Conservation (phyloP, 2,888 invertebrate species). For the Ectemnius lituratus region DNA sequence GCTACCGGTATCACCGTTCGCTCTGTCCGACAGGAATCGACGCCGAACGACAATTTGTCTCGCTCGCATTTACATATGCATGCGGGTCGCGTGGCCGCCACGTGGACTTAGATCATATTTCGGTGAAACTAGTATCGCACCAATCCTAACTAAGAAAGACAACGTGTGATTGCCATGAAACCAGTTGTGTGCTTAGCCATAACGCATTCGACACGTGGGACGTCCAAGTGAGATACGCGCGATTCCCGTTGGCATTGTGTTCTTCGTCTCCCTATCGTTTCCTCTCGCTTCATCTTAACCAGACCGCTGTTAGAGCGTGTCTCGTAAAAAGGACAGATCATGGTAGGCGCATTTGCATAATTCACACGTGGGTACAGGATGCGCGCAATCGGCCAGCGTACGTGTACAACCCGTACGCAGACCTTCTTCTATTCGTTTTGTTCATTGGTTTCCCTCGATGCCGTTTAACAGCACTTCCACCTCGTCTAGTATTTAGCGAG, state of each 20-base stretch:
- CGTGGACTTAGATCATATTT: conserved; percentile 53
- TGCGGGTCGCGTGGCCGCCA: conserved; percentile 29
- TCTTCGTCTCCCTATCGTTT: conserved; percentile 37
- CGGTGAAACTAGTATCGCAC: conserved; percentile 43
- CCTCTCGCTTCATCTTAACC: conserved; percentile 1
- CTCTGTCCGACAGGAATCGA: conserved; percentile 17
- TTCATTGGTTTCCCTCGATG: neutral
- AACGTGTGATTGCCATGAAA: conserved; percentile 26
- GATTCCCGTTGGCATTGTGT: conserved; percentile 39
- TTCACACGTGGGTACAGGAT: conserved; percentile 57
- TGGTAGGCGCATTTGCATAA: conserved; percentile 48
- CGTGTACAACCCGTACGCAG: conserved; percentile 33
- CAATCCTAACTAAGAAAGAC: conserved; percentile 24
- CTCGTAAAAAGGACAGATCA: conserved; percentile 42
- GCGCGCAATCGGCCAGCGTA: conserved; percentile 26
- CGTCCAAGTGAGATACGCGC: conserved; percentile 47
- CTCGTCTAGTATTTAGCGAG: too few relatives aligned
- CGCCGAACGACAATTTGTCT: conserved; percentile 46
- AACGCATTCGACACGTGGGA: conserved; percentile 57
- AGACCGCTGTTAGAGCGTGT: neutral
- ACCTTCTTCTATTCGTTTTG: conserved; percentile 1
- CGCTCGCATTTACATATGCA: conserved; percentile 37
- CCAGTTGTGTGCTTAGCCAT: conserved; percentile 37
- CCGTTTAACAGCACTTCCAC: neutral
- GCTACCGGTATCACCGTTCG: conserved; percentile 8